A percentile compares a stretch with the other conserved stretches of the same genome.
Evolutionary conservation across 2,888 invertebrate species (phyloP).

Genomic region (Lithophane semibrunnea): DNA sequence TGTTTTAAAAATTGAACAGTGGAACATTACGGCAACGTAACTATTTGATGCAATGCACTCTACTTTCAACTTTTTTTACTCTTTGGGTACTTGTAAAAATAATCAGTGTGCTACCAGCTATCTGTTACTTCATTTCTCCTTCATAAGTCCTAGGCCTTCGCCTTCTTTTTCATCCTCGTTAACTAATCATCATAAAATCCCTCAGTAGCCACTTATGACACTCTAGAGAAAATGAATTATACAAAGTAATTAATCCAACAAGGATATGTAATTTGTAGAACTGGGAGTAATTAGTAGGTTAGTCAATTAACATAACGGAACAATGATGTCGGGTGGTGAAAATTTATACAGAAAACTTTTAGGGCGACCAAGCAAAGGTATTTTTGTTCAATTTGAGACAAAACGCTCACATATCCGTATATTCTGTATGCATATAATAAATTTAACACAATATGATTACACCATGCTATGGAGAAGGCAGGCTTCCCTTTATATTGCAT

Average conservation of each 20-base stretch:
- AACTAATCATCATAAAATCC: not conserved
- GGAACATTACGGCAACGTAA: no score
- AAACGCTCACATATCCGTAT: not conserved
- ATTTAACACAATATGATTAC: slow-evolving; percentile 38
- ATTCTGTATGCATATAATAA: slow-evolving; percentile 12
- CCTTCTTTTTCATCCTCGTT: no score
- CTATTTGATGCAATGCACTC: no score
- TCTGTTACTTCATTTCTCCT: no score
- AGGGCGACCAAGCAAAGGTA: not conserved
- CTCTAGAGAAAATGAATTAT: slow-evolving; percentile 2
- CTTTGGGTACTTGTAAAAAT: no score
- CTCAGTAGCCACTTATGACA: not conserved
- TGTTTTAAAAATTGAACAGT: no score
- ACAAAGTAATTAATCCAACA: slow-evolving; percentile 14
- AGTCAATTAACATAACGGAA: slow-evolving; percentile 27
- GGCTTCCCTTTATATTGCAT: slow-evolving; percentile 53
- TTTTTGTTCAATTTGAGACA: not conserved
- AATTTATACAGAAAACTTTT: slow-evolving; percentile 6
- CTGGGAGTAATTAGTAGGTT: slow-evolving; percentile 21
- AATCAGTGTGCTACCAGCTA: no score
- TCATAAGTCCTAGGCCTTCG: no score
- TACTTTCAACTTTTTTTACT: no score
- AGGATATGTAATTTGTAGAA: slow-evolving; percentile 16
- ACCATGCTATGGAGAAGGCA: slow-evolving; percentile 26
- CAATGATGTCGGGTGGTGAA: not conserved